Evolutionary conservation across 2,888 invertebrate species (phyloP).

Genomic region (Empis livida): DNA sequence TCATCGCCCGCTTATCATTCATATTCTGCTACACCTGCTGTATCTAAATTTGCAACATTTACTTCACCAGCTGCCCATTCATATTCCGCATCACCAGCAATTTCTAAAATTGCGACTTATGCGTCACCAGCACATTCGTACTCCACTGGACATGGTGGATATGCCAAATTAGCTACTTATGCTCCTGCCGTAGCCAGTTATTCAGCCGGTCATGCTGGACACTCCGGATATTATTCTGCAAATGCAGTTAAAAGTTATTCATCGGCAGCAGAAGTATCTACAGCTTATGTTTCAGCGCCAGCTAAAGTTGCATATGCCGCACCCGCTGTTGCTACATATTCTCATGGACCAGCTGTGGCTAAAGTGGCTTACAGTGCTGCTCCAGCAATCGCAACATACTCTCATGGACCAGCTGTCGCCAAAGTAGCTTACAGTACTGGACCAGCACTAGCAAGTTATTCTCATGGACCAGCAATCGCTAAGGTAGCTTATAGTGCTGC

Average conservation of each 20-base stretch:
- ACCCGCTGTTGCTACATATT: conserved; percentile 21
- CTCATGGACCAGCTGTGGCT: conserved; percentile 21
- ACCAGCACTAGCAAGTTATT: conserved; percentile 9
- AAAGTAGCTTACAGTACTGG: neutral
- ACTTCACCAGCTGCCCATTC: conserved; percentile 14
- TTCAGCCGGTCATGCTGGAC: conserved; percentile 10
- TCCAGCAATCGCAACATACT: neutral
- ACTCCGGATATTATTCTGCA: conserved; percentile 14
- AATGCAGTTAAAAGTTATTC: conserved; percentile 8
- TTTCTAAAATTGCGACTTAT: conserved; percentile 17
- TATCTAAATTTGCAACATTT: conserved; percentile 18
- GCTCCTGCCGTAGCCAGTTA: conserved; percentile 11
- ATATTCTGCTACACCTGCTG: conserved; percentile 15
- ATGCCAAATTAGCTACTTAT: conserved; percentile 14
- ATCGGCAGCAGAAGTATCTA: conserved; percentile 34
- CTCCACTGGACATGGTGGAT: conserved; percentile 4
- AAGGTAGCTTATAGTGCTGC: conserved; percentile 18
- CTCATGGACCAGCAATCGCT: conserved; percentile 12
- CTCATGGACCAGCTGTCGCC: conserved; percentile 5
- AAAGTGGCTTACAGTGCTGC: conserved; percentile 13
- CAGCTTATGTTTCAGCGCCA: conserved; percentile 25
- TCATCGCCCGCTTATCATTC: conserved; percentile 14
- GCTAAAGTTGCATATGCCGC: conserved; percentile 17
- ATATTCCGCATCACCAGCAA: conserved; percentile 15
- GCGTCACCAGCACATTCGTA: conserved; percentile 10